Conservation (phyloP, 1,140 invertebrate species). For the Hylaeus volcanicus region DNA sequence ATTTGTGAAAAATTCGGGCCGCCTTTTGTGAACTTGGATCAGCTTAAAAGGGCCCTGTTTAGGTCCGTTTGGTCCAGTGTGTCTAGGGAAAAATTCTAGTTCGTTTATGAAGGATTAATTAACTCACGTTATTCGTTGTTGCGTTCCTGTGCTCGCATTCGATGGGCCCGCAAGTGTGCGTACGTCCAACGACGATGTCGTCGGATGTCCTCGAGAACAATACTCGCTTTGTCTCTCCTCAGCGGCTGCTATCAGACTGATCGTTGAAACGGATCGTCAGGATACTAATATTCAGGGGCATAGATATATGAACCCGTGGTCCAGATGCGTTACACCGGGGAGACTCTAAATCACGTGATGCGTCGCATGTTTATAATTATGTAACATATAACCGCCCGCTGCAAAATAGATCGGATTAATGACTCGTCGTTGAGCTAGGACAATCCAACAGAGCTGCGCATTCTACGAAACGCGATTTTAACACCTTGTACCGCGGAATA, state of each 20-base stretch:
- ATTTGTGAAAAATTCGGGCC: no score
- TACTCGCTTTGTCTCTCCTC: constrained; percentile 65
- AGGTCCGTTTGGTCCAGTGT: no score
- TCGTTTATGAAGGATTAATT: no score
- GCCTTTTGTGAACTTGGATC: no score
- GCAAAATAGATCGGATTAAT: constrained; percentile 33
- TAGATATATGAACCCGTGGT: constrained; percentile 59
- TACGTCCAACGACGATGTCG: neutral
- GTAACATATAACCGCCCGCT: constrained; percentile 15
- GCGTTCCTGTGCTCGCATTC: no score
- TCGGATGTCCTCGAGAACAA: constrained; percentile 41
- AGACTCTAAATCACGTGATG: constrained; percentile 65
- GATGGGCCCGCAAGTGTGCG: no score
- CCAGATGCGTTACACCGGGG: constrained; percentile 60
- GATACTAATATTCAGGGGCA: constrained; percentile 69
- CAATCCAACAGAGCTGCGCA: neutral
- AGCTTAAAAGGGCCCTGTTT: no score
- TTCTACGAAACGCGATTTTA: no score
- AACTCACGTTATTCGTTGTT: neutral
- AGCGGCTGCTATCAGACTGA: constrained; percentile 72
- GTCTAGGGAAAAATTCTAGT: neutral
- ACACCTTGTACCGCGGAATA: no score
- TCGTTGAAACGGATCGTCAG: constrained; percentile 69
- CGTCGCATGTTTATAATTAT: constrained; percentile 45
- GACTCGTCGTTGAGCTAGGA: neutral